phyloP scores from a whole-genome alignment of 2,797 vertebrate species.

The Lerista edwardsae region DNA sequence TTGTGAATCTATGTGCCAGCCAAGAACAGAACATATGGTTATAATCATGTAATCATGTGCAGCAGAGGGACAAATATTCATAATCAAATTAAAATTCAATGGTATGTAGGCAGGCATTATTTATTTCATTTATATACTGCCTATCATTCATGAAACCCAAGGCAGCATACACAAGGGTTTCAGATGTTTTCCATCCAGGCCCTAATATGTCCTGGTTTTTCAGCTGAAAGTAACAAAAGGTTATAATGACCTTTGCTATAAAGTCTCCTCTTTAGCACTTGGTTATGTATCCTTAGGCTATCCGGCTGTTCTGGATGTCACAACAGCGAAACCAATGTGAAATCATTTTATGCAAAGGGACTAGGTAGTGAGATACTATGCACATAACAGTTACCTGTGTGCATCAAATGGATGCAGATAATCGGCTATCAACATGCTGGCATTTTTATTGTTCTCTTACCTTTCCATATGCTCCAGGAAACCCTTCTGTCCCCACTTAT shows the following conservation, averaged over 20 bases:
- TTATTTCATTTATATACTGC: no score
- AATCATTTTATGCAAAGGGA: not conserved
- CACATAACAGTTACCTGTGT: not conserved
- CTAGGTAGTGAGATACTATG: not conserved
- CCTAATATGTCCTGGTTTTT: not conserved
- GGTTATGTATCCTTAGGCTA: not conserved
- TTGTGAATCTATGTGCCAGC: not conserved
- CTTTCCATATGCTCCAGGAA: constrained; percentile 84
- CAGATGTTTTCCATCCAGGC: not conserved
- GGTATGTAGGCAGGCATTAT: no score
- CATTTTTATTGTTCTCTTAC: constrained; percentile 66
- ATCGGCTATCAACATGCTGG: not conserved
- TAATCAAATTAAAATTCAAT: not conserved
- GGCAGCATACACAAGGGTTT: not conserved
- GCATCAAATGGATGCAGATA: not conserved
- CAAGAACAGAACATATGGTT: not conserved
- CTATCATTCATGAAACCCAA: no score
- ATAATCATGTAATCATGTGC: not conserved
- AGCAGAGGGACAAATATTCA: not conserved
- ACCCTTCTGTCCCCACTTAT: constrained; percentile 85
- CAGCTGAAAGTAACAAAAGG: not conserved
- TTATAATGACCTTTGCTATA: not conserved
- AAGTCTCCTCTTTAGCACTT: not conserved
- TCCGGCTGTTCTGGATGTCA: not conserved
- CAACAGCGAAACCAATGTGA: not conserved